These are phyloP conservation scores for Craseonycteris thonglongyai DNA, from an alignment of 2,113 vertebrate species.

Conservation along the genomic window DNA sequence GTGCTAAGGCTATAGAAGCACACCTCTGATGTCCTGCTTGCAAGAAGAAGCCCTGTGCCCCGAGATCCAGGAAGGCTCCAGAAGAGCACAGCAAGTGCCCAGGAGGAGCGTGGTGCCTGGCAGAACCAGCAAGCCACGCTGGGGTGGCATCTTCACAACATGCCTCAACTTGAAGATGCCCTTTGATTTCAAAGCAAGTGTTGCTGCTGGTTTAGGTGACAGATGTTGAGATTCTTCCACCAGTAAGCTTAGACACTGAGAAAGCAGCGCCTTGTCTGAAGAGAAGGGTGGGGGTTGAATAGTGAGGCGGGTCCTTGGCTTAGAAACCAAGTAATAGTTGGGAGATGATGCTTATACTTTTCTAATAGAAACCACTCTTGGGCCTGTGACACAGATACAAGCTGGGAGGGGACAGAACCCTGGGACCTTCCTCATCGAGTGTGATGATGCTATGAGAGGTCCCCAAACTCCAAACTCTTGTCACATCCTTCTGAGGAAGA, in stretches of 20 bases:
- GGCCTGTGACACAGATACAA: neutral
- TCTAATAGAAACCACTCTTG: neutral
- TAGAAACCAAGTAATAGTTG: neutral
- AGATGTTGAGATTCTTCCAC: neutral
- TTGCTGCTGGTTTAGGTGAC: neutral
- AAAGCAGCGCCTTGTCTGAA: neutral
- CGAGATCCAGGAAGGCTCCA: neutral
- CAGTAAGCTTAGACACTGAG: neutral
- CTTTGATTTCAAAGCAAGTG: neutral
- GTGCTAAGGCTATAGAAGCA: neutral
- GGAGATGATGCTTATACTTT: neutral
- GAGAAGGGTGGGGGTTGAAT: neutral
- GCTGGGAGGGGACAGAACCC: neutral
- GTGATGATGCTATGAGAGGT: neutral
- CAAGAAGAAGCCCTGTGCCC: neutral
- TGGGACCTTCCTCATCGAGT: neutral
- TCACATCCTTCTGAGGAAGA: neutral
- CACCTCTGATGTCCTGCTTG: neutral
- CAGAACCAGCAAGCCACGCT: fast-evolving
- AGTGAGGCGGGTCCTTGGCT: neutral
- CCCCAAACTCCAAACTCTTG: neutral
- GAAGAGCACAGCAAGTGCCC: neutral
- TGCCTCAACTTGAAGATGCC: fast-evolving
- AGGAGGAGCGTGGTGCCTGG: neutral
- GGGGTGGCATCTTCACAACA: no score